Conservation (phyloP, 2,797 vertebrate genomes). For the Smutsia gigantea region DNA sequence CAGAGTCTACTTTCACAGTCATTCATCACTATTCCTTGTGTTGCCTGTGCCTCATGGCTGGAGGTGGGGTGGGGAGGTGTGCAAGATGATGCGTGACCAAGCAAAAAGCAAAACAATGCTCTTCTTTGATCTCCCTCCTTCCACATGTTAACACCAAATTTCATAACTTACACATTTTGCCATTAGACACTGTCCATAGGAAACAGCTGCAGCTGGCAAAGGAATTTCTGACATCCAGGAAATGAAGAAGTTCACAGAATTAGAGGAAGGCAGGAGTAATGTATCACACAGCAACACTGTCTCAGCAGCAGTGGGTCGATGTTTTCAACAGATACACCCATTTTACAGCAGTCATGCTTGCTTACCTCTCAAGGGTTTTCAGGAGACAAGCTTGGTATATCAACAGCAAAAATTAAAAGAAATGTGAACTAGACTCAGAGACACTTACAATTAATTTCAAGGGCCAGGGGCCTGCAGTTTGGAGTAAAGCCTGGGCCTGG, state of each 20-base stretch:
- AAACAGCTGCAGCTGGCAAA: constrained; percentile 44
- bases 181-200: too few relatives aligned
- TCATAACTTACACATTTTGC: neutral
- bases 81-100: neutral
- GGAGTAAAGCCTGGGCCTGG: neutral
- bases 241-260: constrained; percentile 55
- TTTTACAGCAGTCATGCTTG: neutral
- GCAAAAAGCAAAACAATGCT: constrained; percentile 58
- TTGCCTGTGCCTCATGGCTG: neutral
- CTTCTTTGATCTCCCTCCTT: constrained; percentile 56
- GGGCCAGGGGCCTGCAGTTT: neutral
- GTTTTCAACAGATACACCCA: neutral
- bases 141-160: constrained; percentile 48
- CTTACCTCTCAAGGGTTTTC: neutral
- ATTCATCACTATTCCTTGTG: constrained; percentile 17
- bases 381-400: neutral
- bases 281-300: neutral
- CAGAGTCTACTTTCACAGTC: neutral
- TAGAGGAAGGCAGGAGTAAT: constrained; percentile 52
- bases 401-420: constrained; percentile 37
- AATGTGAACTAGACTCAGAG: neutral
- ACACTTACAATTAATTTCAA: neutral
- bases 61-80: neutral
- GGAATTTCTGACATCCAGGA: constrained; percentile 70
- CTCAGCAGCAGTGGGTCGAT: neutral